A percentile compares a stretch with the other conserved stretches of the same genome.
phyloP scores from a whole-genome alignment of 2,113 vertebrate species.

The Panthera tigris region DNA sequence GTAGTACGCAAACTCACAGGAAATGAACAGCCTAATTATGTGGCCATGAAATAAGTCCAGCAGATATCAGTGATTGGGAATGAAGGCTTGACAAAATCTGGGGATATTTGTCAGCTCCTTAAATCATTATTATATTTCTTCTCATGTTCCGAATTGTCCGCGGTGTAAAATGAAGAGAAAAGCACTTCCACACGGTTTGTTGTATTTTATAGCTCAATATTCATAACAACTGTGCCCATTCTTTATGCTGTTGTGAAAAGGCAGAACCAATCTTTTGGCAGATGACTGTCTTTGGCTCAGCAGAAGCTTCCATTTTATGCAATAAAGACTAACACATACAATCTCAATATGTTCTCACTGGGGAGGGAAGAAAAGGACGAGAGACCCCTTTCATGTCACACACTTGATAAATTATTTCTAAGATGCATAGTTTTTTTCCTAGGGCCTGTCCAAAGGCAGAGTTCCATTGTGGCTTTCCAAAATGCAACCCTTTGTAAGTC shows the following conservation, averaged over 20 bases:
- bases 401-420: constrained; percentile 67
- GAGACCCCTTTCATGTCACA: constrained; percentile 35
- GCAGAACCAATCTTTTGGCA: not conserved
- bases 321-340: constrained; percentile 60
- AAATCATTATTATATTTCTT: constrained; percentile 52
- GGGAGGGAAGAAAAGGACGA: not conserved
- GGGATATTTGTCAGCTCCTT: not conserved
- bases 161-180: not conserved
- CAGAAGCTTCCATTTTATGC: constrained; percentile 43
- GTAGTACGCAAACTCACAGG: constrained; percentile 16
- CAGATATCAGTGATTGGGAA: constrained; percentile 26
- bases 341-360: constrained; percentile 51
- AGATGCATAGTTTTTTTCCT: constrained; percentile 47
- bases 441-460: constrained; percentile 56
- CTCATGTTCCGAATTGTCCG: not conserved
- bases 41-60: not conserved
- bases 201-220: not conserved
- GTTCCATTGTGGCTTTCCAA: constrained; percentile 63
- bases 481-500: constrained; percentile 59
- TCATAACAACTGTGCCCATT: not conserved
- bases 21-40: constrained; percentile 51
- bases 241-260: constrained; percentile 35
- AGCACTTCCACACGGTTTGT: not conserved
- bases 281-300: not conserved
- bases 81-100: constrained; percentile 17